Evolutionary conservation across 1,140 invertebrate genomes (phyloP), one percentile per base, ranked within the genome.

Genomic region (Mizuhopecten yessoensis): DNA sequence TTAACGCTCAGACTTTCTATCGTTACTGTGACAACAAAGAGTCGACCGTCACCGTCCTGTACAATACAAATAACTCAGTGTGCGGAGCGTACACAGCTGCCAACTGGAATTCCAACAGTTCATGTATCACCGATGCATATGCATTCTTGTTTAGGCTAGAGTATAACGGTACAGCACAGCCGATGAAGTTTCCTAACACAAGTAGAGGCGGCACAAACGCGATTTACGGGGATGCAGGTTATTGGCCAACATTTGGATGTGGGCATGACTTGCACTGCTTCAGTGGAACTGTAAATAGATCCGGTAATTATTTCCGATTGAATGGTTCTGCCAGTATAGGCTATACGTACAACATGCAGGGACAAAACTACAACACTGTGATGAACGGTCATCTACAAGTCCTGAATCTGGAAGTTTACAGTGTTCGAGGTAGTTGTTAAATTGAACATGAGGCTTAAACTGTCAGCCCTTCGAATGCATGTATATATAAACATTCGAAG

Each of bases 131-230:
- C 7, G 94, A 94, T 90, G 36, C 86, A 1, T 90, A 92, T 20
- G 91, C 93, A 33, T 94, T 94, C 88, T 57, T 94, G 7, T 94
- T 94, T 34, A 86, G 34, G 17, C 87, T 93, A 23, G 45, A 90
- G 33, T 88, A 86, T 34, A 91, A 91, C 33, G 90, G 89, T 15
- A 89, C 23, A 39, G 42, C 0, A 23, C 33, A 90, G n/a, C 88
- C 49, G 7, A 42, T 75, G 1, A 90, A 89, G 29, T 86, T 88
- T n/a, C 17, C 91, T 9, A 33, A 0, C 17, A 20, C 15, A 39
- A 20, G 11, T 20, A 90, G n/a, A n/a, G n/a, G 49, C n/a, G 34
- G 86, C 0, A 34, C 10, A 34, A n/a, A 90, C 33, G 57, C 34
- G 15, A 88, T 93, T 0, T 91, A 91, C 23, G 29, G 39, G 2